A percentile compares a stretch with the other conserved stretches of the same genome.
Conservation (phyloP, 92 coral and sea anemone species). For the Palythoa grandiflora region DNA sequence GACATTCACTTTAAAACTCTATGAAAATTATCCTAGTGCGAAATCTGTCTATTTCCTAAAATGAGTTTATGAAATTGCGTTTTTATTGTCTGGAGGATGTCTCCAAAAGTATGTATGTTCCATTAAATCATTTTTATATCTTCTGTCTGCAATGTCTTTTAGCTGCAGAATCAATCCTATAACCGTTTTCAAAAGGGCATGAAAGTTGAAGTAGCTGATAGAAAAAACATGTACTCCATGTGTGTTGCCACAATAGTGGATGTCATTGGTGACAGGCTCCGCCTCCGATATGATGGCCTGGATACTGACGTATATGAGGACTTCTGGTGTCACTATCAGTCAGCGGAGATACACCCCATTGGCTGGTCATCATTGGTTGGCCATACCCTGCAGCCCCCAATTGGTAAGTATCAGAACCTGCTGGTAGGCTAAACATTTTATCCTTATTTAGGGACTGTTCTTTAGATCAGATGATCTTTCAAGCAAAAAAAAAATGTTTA, state of each 20-base stretch:
- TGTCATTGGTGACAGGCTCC: slow-evolving; percentile 95
- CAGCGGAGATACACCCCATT: slow-evolving; percentile 97
- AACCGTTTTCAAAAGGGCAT: slow-evolving; percentile 98
- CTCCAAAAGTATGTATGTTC: not conserved
- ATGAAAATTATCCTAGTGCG: no score
- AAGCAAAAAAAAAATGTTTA: no score
- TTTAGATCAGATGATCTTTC: no score
- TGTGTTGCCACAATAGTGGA: slow-evolving; percentile 99
- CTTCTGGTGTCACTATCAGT: slow-evolving; percentile 99
- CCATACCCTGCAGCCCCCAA: slow-evolving; percentile 96
- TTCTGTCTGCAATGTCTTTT: not conserved
- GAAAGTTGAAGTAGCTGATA: slow-evolving; percentile 99
- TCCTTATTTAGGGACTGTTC: no score
- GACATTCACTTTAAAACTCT: no score
- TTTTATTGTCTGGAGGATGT: no score
- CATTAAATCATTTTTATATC: not conserved
- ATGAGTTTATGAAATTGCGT: no score
- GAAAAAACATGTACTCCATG: slow-evolving; percentile 99
- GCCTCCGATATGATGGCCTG: slow-evolving; percentile 95
- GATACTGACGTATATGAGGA: slow-evolving; percentile 94
- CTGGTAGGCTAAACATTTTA: not conserved
- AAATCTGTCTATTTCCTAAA: no score
- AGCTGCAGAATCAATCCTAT: slow-evolving; percentile 94
- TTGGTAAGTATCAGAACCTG: slow-evolving; percentile 68
- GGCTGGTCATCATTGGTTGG: slow-evolving; percentile 99